A percentile compares a stretch with the other conserved stretches of the same genome.
Evolutionary conservation across 2,888 invertebrate genomes (phyloP).

Genomic region (Drosophila mettleri): DNA sequence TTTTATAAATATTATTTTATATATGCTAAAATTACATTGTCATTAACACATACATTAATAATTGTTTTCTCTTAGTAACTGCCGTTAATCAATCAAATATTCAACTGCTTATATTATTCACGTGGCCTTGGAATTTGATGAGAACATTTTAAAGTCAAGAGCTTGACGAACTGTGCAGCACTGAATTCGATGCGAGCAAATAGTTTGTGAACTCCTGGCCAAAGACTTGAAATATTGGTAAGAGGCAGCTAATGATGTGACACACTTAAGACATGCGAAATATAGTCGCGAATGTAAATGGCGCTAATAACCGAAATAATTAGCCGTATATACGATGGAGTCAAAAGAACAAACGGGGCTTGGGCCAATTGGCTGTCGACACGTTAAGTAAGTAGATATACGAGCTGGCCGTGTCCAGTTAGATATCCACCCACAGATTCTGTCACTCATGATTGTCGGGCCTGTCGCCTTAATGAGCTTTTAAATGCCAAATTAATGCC

Average conservation of each 20-base stretch:
- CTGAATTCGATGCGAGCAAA: background rate
- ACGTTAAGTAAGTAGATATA: constrained; percentile 4
- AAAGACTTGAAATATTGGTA: background rate
- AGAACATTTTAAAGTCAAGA: background rate
- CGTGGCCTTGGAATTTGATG: background rate
- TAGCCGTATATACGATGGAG: constrained; percentile 13
- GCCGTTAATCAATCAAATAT: background rate
- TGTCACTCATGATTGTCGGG: constrained; percentile 62
- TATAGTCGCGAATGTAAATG: background rate
- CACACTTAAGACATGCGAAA: background rate
- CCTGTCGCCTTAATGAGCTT: constrained; percentile 71
- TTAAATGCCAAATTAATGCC: constrained; percentile 75
- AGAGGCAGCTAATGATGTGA: constrained; percentile 9
- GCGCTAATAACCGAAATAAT: constrained; percentile 27
- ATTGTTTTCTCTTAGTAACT: no score
- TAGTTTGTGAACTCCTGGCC: background rate
- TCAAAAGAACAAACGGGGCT: constrained; percentile 7
- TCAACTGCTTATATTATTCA: background rate
- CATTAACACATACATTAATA: no score
- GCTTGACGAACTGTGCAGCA: background rate
- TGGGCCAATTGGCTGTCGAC: constrained; percentile 37
- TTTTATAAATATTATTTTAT: no score
- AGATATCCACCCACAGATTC: constrained; percentile 68
- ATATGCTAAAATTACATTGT: no score
- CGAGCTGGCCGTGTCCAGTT: constrained; percentile 21